Base-by-base conservation (phyloP, 2,113 vertebrate species). In the Chitala chitala region DNA sequence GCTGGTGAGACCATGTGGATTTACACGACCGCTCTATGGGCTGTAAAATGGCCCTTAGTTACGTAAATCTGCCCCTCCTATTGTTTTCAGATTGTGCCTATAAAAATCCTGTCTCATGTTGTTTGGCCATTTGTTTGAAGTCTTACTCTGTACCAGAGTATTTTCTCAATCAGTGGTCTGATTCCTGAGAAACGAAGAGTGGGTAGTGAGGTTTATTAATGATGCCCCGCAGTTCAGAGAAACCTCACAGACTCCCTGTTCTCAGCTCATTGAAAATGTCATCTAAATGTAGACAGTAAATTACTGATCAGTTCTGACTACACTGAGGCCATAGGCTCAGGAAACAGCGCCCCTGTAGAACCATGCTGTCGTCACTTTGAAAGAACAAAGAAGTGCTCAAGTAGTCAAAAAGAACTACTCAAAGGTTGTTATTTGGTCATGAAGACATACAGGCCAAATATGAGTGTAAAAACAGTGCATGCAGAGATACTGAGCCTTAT, bases 241-340 rank as follows among this genome's bases (percentile, higher is more conserved):
- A 54, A 65, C 59, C 38, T 36, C 22, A 63, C n/a, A 42, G 59
- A 66, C 40, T 40, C 44, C 24, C 76, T 40, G 65, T 79, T 51
- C 82, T 75, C 40, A 2, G 79, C 73, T 55, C 69, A 77, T 75
- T 70, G 56, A 61, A 78, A 54, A 68, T 72, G 78, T 80, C 83
- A 88, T 88, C 82, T 88, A 88, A 82, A 87, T 89, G 86, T 85
- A 85, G 87, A 88, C 84, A 64, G 54, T 73, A 77, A 69, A 74
- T 87, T 83, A 54, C 71, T 65, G 31, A 65, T 63, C 53, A 74
- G 75, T 78, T 77, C 77, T 65, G 69, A 77, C 71, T 33, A 64
- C 71, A 24, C 69, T 56, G 59, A 78, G 76, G 85, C 80, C 80
- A 80, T 74, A 53, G 81, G 82, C 75, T 68, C 70, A 72, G 65